phyloP scores from a whole-genome alignment of 2,113 vertebrate genomes.

The Heloderma charlesbogerti region DNA sequence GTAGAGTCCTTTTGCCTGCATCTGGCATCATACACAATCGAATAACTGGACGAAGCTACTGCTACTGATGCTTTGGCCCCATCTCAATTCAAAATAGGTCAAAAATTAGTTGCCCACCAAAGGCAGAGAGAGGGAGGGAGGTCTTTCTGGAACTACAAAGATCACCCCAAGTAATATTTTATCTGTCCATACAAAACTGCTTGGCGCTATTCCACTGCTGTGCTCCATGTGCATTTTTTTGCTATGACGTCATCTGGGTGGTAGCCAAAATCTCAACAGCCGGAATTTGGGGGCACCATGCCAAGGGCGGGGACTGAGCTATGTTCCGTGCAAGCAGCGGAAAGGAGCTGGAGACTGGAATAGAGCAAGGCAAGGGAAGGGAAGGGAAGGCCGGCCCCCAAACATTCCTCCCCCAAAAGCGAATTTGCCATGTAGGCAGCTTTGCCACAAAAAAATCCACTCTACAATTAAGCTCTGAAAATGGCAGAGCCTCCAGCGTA shows the following conservation, averaged over 20 bases:
- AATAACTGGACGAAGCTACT: background rate
- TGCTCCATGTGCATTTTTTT: background rate
- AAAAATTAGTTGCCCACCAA: background rate
- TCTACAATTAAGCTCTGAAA: background rate
- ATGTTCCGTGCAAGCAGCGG: accelerated
- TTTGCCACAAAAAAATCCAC: background rate
- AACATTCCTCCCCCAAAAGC: slow-evolving; percentile 51
- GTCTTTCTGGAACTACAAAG: too few relatives aligned
- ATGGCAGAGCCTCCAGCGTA: background rate
- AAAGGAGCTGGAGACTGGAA: background rate
- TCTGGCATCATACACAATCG: too few relatives aligned
- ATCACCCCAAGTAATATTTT: background rate
- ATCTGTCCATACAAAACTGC: background rate
- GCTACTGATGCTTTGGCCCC: background rate
- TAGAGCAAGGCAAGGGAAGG: slow-evolving; percentile 20
- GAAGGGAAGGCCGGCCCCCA: background rate
- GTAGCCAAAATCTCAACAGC: background rate
- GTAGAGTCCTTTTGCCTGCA: background rate
- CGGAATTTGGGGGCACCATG: background rate
- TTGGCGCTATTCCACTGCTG: background rate
- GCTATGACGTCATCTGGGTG: accelerated
- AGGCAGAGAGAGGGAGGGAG: background rate
- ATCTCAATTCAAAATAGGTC: background rate
- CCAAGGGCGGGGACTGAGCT: background rate
- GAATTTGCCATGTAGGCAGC: slow-evolving; percentile 33